Evolutionary conservation across 1,140 invertebrate species (phyloP).

Genomic region (Zaprionus nigranus): DNA sequence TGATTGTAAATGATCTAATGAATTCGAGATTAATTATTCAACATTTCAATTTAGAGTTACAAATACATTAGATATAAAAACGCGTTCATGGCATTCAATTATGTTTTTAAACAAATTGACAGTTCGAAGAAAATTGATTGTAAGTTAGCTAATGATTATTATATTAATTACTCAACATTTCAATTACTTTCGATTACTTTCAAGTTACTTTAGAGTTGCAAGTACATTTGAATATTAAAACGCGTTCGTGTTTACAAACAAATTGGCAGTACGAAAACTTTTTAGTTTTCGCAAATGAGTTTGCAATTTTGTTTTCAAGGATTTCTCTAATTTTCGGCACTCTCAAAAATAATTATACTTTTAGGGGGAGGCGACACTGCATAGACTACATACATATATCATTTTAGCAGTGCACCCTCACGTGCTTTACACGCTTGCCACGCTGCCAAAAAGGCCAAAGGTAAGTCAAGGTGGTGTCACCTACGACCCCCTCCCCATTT

Average conservation of each 20-base stretch:
- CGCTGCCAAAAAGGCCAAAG: constrained; percentile 71
- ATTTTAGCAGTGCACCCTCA: constrained; percentile 1
- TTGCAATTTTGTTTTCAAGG: constrained; percentile 15
- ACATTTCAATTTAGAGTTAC: neutral
- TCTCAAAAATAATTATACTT: constrained; percentile 28
- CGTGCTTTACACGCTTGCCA: constrained; percentile 13
- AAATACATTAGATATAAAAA: too few species aligned
- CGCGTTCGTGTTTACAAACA: neutral
- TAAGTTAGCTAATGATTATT: neutral
- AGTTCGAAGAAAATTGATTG: neutral
- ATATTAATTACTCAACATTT: neutral
- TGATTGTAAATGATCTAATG: neutral
- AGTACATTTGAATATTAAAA: neutral
- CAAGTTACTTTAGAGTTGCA: neutral
- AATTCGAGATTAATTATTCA: neutral
- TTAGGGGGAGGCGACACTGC: neutral
- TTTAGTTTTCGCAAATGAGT: constrained; percentile 2
- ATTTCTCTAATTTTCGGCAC: constrained; percentile 14
- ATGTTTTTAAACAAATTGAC: too few species aligned
- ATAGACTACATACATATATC: neutral
- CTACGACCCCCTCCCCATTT: constrained; percentile 11
- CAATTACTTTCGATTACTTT: neutral
- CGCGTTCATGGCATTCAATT: too few species aligned
- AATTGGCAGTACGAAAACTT: neutral
- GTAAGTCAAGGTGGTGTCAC: constrained; percentile 50